Percentiles rank a stretch among this genome's conserved stretches.
These are phyloP conservation scores for Ophion ellenae DNA, from an alignment of 2,888 invertebrate genomes.

Conservation along the genomic window DNA sequence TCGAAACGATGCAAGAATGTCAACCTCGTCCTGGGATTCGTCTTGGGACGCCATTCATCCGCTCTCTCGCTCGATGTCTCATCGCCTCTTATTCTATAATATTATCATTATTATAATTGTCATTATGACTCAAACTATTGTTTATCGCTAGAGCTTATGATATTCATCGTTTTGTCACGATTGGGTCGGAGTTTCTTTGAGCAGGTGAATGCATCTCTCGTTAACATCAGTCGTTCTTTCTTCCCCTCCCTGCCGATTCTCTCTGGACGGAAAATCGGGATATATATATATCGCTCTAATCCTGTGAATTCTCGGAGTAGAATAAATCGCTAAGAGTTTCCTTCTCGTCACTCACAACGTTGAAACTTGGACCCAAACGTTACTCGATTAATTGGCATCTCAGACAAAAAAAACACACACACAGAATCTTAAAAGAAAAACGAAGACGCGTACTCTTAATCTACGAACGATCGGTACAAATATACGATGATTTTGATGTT, in stretches of 20 bases:
- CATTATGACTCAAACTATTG: slow-evolving; percentile 31
- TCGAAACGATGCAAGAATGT: background rate
- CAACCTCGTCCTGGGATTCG: slow-evolving; percentile 24
- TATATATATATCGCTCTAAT: background rate
- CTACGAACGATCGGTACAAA: slow-evolving; percentile 63
- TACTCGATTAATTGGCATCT: slow-evolving; percentile 65
- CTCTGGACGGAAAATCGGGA: background rate
- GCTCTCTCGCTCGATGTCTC: slow-evolving; percentile 32
- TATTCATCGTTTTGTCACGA: slow-evolving; percentile 42
- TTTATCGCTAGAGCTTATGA: background rate
- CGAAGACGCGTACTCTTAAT: slow-evolving; percentile 8
- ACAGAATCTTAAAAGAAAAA: slow-evolving; percentile 58
- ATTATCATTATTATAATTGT: slow-evolving; percentile 42
- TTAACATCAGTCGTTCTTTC: slow-evolving; percentile 22
- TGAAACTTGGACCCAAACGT: slow-evolving; percentile 65
- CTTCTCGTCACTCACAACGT: slow-evolving; percentile 49
- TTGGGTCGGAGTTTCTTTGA: slow-evolving; percentile 57
- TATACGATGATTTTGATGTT: slow-evolving; percentile 63
- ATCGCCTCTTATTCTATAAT: slow-evolving; percentile 28
- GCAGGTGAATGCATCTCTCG: slow-evolving; percentile 42
- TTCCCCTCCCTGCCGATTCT: slow-evolving; percentile 8
- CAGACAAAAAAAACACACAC: slow-evolving; percentile 40
- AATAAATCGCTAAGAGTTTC: slow-evolving; percentile 17
- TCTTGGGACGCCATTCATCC: slow-evolving; percentile 44
- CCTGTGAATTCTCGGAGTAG: slow-evolving; percentile 4